Conservation (phyloP, 2,797 vertebrate genomes). For the Phoeniculus purpureus region DNA sequence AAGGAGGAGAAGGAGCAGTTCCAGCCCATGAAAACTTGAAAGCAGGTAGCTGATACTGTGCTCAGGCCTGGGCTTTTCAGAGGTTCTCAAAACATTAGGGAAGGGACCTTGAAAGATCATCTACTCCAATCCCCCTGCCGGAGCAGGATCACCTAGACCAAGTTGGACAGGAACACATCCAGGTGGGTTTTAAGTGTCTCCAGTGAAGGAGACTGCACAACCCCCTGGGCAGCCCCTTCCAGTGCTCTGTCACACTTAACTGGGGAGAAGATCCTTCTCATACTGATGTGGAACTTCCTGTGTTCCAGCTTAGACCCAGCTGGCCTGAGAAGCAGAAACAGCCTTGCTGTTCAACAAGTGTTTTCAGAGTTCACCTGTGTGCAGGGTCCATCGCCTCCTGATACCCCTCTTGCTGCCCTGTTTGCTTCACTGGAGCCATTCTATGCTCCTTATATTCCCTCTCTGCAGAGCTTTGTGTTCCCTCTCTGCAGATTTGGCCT, state of each 20-base stretch:
- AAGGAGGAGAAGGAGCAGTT: neutral
- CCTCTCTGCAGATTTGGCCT: neutral
- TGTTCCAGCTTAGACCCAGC: neutral
- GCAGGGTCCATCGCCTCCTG: fast-evolving
- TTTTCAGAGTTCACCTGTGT: fast-evolving
- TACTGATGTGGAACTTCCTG: no score
- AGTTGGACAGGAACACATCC: no score
- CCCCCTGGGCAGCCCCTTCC: no score
- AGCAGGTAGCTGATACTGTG: neutral
- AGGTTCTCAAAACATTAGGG: no score
- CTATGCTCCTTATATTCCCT: neutral
- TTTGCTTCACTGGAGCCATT: neutral
- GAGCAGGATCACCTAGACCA: no score
- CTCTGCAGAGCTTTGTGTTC: neutral
- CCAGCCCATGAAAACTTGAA: neutral
- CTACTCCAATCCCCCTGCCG: no score
- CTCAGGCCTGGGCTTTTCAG: neutral
- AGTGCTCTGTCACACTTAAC: neutral
- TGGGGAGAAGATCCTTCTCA: no score
- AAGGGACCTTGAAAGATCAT: no score
- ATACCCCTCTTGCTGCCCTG: neutral
- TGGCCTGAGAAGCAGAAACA: neutral
- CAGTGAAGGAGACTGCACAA: no score
- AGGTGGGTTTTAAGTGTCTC: no score
- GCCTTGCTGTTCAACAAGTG: fast-evolving